Percentiles rank a stretch among this genome's conserved stretches.
These are phyloP conservation scores for Odontesthes bonariensis DNA, from an alignment of 2,113 vertebrate species.

Conservation along the genomic window DNA sequence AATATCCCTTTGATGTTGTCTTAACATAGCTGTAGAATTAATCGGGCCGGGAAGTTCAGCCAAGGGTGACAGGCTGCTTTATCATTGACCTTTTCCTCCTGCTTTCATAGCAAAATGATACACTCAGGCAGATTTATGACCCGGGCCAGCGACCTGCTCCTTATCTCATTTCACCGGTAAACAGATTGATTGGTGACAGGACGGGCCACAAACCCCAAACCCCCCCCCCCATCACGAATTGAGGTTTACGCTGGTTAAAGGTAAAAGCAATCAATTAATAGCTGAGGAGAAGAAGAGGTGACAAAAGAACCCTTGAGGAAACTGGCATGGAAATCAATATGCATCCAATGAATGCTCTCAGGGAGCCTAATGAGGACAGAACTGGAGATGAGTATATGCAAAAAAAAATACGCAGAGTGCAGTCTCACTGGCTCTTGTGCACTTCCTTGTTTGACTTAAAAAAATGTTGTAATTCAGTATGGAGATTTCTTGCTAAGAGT, in stretches of 20 bases:
- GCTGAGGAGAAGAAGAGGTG: conserved; percentile 36
- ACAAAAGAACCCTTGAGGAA: neutral
- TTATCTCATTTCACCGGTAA: conserved; percentile 60
- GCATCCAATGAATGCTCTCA: conserved; percentile 28
- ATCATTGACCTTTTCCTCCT: conserved; percentile 48
- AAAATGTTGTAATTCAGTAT: no score
- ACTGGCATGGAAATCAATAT: conserved; percentile 53
- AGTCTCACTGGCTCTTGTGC: neutral
- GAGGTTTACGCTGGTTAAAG: conserved; percentile 25
- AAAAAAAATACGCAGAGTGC: neutral
- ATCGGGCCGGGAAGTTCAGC: conserved; percentile 45
- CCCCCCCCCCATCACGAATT: conserved; percentile 21
- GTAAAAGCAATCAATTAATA: conserved; percentile 38
- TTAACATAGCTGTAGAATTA: conserved; percentile 55
- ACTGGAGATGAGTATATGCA: conserved; percentile 9
- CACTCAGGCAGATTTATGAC: conserved; percentile 59
- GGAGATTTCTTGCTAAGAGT: neutral
- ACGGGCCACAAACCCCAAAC: conserved; percentile 19
- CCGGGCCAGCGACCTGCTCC: conserved; percentile 18
- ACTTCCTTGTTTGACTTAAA: no score
- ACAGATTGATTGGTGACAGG: conserved; percentile 56
- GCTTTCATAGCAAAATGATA: conserved; percentile 38
- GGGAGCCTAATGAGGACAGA: conserved; percentile 46
- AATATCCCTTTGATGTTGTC: conserved; percentile 56
- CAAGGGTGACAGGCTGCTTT: conserved; percentile 48